Percentiles rank a stretch among this genome's conserved stretches.
phyloP scores from a whole-genome alignment of 2,888 invertebrate species.

The Sinohyriopsis cumingii region DNA sequence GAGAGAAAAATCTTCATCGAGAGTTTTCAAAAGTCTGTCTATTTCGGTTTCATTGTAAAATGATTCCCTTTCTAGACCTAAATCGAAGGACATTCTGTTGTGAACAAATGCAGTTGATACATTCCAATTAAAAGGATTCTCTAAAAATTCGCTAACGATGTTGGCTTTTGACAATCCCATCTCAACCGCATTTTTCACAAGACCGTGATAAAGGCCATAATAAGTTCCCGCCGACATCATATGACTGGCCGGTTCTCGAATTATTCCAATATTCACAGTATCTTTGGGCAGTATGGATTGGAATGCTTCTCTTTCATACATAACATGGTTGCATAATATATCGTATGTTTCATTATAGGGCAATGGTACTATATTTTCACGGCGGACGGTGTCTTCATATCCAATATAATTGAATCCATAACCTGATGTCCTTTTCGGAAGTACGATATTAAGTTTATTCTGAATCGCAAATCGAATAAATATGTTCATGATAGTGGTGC shows the following conservation, averaged over 20 bases:
- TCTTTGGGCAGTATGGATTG: slow-evolving; percentile 40
- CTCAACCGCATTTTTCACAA: not conserved
- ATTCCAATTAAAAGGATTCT: slow-evolving; percentile 8
- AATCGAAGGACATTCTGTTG: slow-evolving; percentile 44
- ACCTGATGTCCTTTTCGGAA: slow-evolving; percentile 40
- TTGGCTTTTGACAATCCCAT: not conserved
- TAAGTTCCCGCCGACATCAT: slow-evolving; percentile 50
- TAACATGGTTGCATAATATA: slow-evolving; percentile 58
- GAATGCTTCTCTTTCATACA: slow-evolving; percentile 51
- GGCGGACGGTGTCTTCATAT: slow-evolving; percentile 35
- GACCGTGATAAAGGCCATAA: slow-evolving; percentile 36
- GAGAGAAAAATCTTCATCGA: slow-evolving; percentile 54
- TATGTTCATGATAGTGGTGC: slow-evolving; percentile 60
- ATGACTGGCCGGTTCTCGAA: slow-evolving; percentile 47
- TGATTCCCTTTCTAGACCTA: slow-evolving; percentile 27
- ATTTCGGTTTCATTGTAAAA: slow-evolving; percentile 27
- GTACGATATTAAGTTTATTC: slow-evolving; percentile 52
- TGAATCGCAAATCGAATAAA: slow-evolving; percentile 51
- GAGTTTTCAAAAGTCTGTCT: slow-evolving; percentile 35
- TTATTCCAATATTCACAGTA: slow-evolving; percentile 46
- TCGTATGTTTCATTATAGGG: slow-evolving; percentile 48
- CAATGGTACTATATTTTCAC: slow-evolving; percentile 42
- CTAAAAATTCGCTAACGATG: slow-evolving; percentile 20
- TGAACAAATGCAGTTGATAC: slow-evolving; percentile 20
- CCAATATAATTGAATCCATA: slow-evolving; percentile 47